Percentiles rank a stretch among this genome's conserved stretches.
Conservation (phyloP, 2,113 vertebrate genomes). For the Peromyscus maniculatus region DNA sequence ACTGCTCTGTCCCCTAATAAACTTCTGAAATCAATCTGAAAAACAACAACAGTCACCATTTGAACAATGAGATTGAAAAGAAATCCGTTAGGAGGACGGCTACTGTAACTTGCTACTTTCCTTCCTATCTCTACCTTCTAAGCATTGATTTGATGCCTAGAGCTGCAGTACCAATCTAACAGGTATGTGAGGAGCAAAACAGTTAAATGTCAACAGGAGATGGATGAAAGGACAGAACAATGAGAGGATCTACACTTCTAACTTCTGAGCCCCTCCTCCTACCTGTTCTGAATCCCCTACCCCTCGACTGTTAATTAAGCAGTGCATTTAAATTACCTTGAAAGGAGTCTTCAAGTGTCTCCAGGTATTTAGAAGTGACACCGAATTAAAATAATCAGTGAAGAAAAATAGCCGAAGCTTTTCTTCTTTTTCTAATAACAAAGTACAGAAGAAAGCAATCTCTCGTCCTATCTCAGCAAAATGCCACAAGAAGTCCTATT, state of each 20-base stretch:
- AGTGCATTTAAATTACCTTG: slow-evolving; percentile 34
- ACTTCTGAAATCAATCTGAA: slow-evolving; percentile 3
- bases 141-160: not conserved
- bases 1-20: not conserved
- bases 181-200: not conserved
- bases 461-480: not conserved
- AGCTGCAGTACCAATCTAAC: not conserved
- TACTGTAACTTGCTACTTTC: not conserved
- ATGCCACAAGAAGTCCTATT: not conserved
- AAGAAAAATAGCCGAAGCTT: slow-evolving; percentile 6
- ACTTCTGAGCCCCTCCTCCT: not conserved
- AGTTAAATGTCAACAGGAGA: not conserved
- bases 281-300: not conserved
- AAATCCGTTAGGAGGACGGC: not conserved
- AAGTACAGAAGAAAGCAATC: not conserved
- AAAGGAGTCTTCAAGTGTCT: not conserved
- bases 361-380: not conserved
- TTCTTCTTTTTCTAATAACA: slow-evolving; percentile 49
- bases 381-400: slow-evolving; percentile 45
- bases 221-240: not conserved
- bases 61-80: not conserved
- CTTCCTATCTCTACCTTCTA: not conserved
- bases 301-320: not conserved
- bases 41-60: not conserved
- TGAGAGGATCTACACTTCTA: not conserved